Evolutionary conservation across 2,888 invertebrate genomes (phyloP).

Genomic region (Polylopha cassiicola): DNA sequence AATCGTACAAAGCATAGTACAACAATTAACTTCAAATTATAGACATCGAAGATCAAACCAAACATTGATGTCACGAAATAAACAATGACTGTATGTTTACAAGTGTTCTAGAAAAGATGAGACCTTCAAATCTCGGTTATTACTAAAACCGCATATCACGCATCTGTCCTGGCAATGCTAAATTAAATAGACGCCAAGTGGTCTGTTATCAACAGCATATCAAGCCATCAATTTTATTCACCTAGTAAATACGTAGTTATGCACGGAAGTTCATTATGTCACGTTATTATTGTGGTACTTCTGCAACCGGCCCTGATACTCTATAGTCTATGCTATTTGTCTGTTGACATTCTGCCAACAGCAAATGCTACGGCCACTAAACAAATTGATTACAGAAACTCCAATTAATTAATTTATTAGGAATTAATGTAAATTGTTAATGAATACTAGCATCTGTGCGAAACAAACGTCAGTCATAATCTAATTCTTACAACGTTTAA

Average conservation of each 20-base stretch:
- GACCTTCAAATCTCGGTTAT: slow-evolving; percentile 10
- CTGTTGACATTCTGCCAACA: slow-evolving; percentile 24
- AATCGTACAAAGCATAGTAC: no score
- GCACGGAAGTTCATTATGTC: slow-evolving; percentile 47
- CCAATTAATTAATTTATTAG: slow-evolving; percentile 8
- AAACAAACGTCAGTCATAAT: no score
- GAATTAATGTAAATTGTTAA: slow-evolving; percentile 6
- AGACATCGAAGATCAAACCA: no score
- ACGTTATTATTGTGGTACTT: slow-evolving; percentile 42
- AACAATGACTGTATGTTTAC: no score
- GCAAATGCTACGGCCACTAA: slow-evolving; percentile 19
- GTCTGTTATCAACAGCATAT: slow-evolving; percentile 42
- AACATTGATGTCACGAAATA: no score
- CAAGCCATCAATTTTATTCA: slow-evolving; percentile 27
- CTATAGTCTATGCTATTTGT: slow-evolving; percentile 32
- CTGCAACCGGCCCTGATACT: slow-evolving; percentile 24
- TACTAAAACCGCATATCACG: slow-evolving; percentile 18
- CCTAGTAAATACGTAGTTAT: slow-evolving; percentile 28
- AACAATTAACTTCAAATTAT: no score
- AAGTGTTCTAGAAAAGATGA: no score
- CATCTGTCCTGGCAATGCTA: slow-evolving; percentile 11
- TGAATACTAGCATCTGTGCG: not conserved
- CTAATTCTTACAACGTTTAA: no score
- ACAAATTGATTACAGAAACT: slow-evolving; percentile 15
- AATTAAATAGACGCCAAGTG: slow-evolving; percentile 35